Evolutionary conservation across 2,888 invertebrate species (phyloP).

Genomic region (Amphipoea lucens): DNA sequence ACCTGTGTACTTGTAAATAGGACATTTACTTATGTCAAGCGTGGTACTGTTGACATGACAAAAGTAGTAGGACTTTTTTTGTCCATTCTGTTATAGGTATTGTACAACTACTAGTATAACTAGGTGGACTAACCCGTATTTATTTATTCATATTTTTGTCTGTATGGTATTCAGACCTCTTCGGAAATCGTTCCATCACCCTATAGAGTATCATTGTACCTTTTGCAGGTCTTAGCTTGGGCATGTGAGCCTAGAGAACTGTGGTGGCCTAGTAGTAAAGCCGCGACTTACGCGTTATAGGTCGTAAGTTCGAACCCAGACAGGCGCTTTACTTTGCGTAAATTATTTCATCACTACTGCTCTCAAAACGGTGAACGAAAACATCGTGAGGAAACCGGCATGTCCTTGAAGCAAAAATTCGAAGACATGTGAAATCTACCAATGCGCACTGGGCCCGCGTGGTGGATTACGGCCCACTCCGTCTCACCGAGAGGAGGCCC

Average conservation of each 20-base stretch:
- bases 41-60: background rate
- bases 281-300: too few relatives aligned
- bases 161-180: background rate
- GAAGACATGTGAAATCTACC: background rate
- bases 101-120: too few relatives aligned
- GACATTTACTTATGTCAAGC: background rate
- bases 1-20: slow-evolving; percentile 17
- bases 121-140: too few relatives aligned
- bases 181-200: background rate
- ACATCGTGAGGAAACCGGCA: background rate
- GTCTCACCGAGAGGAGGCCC: too few relatives aligned
- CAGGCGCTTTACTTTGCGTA: too few relatives aligned
- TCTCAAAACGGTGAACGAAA: background rate
- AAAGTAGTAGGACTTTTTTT: background rate
- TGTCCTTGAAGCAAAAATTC: background rate
- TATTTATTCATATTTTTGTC: background rate
- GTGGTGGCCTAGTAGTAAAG: too few relatives aligned
- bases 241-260: background rate
- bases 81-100: too few relatives aligned
- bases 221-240: background rate
- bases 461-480: too few relatives aligned
- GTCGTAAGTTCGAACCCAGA: too few relatives aligned
- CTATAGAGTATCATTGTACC: background rate
- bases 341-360: background rate
- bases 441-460: background rate